Evolutionary conservation across 2,113 vertebrate genomes (phyloP).

Genomic region (Erythrocercus mccallii): DNA sequence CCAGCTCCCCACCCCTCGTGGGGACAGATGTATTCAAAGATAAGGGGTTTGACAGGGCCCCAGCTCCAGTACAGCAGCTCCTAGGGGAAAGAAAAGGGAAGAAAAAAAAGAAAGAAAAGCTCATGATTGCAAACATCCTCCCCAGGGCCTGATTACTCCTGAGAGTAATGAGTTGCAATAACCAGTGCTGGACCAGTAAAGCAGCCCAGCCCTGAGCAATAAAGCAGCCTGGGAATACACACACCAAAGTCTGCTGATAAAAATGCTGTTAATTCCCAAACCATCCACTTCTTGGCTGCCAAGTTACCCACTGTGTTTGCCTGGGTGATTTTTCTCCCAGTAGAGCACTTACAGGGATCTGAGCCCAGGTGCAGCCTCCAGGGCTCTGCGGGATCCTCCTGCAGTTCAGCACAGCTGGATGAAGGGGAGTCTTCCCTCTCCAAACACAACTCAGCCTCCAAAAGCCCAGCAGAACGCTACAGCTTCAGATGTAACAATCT

Average conservation of each 20-base stretch:
- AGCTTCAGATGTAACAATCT: neutral
- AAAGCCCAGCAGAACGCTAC: neutral
- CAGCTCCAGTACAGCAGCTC: neutral
- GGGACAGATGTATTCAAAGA: rapidly evolving
- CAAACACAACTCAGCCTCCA: neutral
- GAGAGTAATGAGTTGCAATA: neutral
- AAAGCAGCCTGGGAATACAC: neutral
- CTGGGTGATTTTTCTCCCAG: neutral
- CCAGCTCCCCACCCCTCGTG: rapidly evolving
- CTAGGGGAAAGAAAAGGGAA: no score
- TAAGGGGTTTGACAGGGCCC: neutral
- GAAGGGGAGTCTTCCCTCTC: neutral
- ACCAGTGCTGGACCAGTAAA: neutral
- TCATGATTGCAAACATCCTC: neutral
- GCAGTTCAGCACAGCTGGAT: neutral
- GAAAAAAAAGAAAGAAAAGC: neutral
- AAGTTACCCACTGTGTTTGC: neutral
- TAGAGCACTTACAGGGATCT: neutral
- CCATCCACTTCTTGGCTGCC: neutral
- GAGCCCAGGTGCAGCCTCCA: no score
- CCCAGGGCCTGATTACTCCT: neutral
- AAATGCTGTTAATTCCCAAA: neutral
- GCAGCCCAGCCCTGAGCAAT: neutral
- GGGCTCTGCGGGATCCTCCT: neutral
- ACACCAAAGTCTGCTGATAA: neutral